Evolutionary conservation across 1,140 invertebrate species (phyloP), one percentile per base, ranked within the genome.

Genomic region (Drosophila chauvacae): DNA sequence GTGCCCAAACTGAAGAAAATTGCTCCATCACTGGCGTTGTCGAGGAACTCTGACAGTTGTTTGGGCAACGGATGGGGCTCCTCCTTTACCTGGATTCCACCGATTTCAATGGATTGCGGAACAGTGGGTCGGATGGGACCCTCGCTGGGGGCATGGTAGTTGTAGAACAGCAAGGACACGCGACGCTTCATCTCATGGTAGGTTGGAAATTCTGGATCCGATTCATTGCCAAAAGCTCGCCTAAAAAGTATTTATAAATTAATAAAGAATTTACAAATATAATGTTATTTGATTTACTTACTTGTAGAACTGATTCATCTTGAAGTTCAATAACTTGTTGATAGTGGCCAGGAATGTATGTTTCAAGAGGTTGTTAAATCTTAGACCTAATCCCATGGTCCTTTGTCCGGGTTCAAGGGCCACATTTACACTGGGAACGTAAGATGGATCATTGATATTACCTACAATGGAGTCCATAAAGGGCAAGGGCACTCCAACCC

Each of bases 1-100:
- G 94, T 93, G 0, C 95, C 95, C 41, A 95, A 92, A 71, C 94
- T 95, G 59, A 96, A 94, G 59, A 94, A 94, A 39, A 96, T 93
- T 5, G 94, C 93, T 3, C 95, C 95, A 16, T 93, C 86, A 2
- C 92, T 83, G 0, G 90, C 70, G 0, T 85, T 79, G 33, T 94
- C 93, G 7, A 95, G 66, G 55, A 93, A 94, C 4, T 93, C 60
- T 72, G 93, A 79, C 16, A 95, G 74, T 7, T 92, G 82, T 93
- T 94, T 50, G 28, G 93, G 92, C 30, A 94, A 30, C 1, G 88
- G 77, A 75, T 91, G 61, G 1, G 91, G 69, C 26, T 80, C 75
- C 2, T 91, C 71, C 58, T 92, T 88, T 18, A 93, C 88, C 42
- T 94, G 93, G 55, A 93, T 90, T 33, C 93, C 93, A 14, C 93